Percentiles rank a stretch among this genome's conserved stretches.
phyloP scores from a whole-genome alignment of 1,140 invertebrate genomes.

The Probaryconus sp. region DNA sequence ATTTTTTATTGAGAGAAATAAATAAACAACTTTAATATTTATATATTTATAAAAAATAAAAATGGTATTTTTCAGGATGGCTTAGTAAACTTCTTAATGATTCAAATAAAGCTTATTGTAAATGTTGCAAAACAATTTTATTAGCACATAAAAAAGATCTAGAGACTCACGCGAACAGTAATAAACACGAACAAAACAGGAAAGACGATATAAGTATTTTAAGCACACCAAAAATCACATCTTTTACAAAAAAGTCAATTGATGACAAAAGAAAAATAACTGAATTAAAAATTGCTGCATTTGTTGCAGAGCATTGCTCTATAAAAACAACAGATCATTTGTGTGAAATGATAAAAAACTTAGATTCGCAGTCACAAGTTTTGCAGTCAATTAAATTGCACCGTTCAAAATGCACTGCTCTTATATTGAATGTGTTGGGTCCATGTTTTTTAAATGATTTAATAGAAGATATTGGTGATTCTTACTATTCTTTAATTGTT shows the following conservation, averaged over 20 bases:
- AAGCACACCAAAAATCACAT: neutral
- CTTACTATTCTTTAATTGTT: conserved; percentile 64
- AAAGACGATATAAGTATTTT: neutral
- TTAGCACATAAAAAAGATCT: conserved; percentile 1
- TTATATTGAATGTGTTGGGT: conserved; percentile 65
- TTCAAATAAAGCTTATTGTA: neutral
- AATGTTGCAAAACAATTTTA: neutral
- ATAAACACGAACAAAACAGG: neutral
- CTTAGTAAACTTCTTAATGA: neutral
- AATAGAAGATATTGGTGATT: conserved; percentile 61
- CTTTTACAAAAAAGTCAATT: neutral
- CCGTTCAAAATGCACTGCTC: conserved; percentile 43
- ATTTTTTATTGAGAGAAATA: no score
- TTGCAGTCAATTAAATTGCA: conserved; percentile 5
- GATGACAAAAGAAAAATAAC: neutral
- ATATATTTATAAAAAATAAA: no score
- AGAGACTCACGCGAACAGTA: neutral
- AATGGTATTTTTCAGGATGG: neutral
- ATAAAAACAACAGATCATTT: neutral
- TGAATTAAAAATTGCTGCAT: neutral
- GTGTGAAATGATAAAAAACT: neutral
- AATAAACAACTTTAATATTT: no score
- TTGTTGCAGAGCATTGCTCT: neutral
- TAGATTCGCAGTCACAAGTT: neutral
- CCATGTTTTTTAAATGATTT: conserved; percentile 62